Evolutionary conservation across 2,797 vertebrate species (phyloP), one percentile per base, ranked within the genome.

Genomic region (Sebastes glaucus): DNA sequence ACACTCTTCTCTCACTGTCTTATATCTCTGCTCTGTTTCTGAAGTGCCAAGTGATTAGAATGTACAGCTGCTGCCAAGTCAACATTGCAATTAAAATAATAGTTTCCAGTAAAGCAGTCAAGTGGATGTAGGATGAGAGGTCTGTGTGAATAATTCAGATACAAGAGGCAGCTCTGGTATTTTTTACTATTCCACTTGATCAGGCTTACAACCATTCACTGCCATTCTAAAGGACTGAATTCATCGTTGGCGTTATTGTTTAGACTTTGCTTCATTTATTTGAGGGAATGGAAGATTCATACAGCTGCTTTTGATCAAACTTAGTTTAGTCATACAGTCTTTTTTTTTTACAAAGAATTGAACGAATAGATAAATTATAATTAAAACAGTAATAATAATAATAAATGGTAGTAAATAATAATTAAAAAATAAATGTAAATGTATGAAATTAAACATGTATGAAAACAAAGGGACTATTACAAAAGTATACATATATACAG

Each of bases 81-180:
- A 77, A 82, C 81, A 78, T 68, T 56, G 74, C 83, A 85, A 83
- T 89, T 85, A 84, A 77, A 85, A 83, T 85, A 85, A 90, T 83
- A 77, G 80, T 78, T 84, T 81, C 68, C 74, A 82, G 82, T 84
- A 63, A 77, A 84, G 80, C 71, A 1, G 35, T 76, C 62, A 69
- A 81, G 76, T 84, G 84, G 60, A 62, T 81, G 81, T 52, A 22
- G 35, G 32, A 69, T 33, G 68, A 85, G 79, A 74, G 63, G 71
- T 72, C 63, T 66, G 56, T 35, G 16, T 73, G 53, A 80, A 87
- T 84, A 86, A 86, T 90, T 89, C 64, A 69, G 32, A 81, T 62
- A 33, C 23, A 63, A 57, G 6, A 67, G 33, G 56, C 60, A 52
- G 30, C 69, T 38, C 56, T 46, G 30, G 11, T 82, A 5, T 68